Base-by-base conservation (phyloP, 2,888 invertebrate genomes). In the Brachynemurus nebulosus region DNA sequence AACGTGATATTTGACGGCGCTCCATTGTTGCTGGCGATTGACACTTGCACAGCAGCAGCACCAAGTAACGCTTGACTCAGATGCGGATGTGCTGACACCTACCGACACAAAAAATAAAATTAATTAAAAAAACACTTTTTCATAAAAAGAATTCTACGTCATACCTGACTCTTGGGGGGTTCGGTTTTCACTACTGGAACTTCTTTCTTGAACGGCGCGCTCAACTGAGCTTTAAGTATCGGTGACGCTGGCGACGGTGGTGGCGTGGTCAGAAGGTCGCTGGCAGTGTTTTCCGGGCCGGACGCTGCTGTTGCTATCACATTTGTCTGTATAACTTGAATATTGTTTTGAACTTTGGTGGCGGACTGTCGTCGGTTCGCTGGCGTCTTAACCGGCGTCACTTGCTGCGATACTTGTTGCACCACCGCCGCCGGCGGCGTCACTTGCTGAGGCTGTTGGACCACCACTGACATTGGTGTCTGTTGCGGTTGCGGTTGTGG, bases 151-250 rank as follows among this genome's bases (percentile, higher is more conserved):
- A 41, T 34, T 33, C 14, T 41, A 37, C 30, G 30, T 40, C 43
- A 34, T 71, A 74, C 74, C 72, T 73, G 72, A 65, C 71, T 71
- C 61, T 72, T 73, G 58, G 63, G 57, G 56, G 60, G 55, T 53
- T 61, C 53, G 44, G 64, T 59, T 59, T 72, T 70, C 50, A 58
- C 50, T 47, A 55, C 55, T 50, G 59, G 54, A 54, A 55, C 58
- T 46, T 60, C 54, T 46, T 63, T 68, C 63, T 72, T 71, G 46
- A 76, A 71, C 50, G 80, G 79, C 52, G 78, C 76, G 54, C 85
- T 85, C 54, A 86, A 69, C 65, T 86, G 86, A 54, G 86, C 86
- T 69, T 88, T 86, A 54, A 88, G 68, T 59, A 88, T 88, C 8
- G 86, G 84, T 36, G 85, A 85, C 23, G 80, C 72, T 37, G 82